Evolutionary conservation across 2,888 invertebrate genomes (phyloP).

Genomic region (Scrobipalpa costella): DNA sequence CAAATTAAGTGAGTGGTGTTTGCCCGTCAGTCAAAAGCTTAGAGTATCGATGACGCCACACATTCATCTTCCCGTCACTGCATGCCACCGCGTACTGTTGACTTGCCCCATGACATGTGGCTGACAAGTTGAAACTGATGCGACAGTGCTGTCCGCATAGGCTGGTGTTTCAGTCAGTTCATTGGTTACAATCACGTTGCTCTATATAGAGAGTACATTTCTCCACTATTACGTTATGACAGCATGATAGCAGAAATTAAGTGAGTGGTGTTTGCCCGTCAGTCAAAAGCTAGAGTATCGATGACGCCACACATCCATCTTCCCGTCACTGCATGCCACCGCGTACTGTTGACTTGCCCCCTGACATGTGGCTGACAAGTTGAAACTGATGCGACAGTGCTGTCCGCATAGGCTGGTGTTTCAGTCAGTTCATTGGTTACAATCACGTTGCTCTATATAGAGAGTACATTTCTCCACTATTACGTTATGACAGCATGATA

Average conservation of each 20-base stretch:
- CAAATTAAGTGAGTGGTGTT: not conserved
- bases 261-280: not conserved
- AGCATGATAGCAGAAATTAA: no score
- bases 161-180: not conserved
- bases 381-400: not conserved
- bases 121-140: conserved; percentile 7
- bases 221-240: no score
- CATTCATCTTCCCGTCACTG: conserved; percentile 1
- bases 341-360: conserved; percentile 2
- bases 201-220: no score
- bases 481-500: no score
- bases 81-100: not conserved
- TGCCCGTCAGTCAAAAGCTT: conserved; percentile 1
- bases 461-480: no score
- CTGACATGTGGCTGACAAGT: conserved; percentile 9
- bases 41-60: conserved; percentile 9
- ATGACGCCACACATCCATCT: conserved; percentile 14
- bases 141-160: not conserved
- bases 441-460: not conserved
- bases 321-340: not conserved
- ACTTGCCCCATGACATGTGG: not conserved
- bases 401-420: not conserved
- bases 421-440: not conserved
- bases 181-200: not conserved
- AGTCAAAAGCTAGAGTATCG: conserved; percentile 4